A percentile compares a stretch with the other conserved stretches of the same genome.
phyloP scores from a whole-genome alignment of 2,113 vertebrate species.

The Centropus bengalensis region DNA sequence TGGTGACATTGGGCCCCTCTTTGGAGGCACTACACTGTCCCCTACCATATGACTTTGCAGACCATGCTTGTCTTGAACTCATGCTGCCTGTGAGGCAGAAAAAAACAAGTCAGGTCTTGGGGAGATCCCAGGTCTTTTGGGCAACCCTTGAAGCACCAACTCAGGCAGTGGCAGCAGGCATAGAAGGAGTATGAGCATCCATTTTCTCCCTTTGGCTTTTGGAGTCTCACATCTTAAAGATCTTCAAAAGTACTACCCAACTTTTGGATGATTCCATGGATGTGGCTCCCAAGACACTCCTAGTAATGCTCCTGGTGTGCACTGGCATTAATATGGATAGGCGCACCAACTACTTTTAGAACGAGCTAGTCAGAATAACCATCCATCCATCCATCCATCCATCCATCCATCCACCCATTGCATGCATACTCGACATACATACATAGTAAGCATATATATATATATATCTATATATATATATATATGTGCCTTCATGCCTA shows the following conservation, averaged over 20 bases:
- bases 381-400: too few species aligned
- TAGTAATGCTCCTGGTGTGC: not conserved
- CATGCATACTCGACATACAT: fast-evolving
- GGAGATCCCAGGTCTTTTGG: fast-evolving
- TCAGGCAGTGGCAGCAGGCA: not conserved
- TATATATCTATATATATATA: too few species aligned
- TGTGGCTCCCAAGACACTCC: not conserved
- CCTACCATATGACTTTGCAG: not conserved
- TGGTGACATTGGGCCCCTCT: not conserved
- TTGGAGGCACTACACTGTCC: fast-evolving
- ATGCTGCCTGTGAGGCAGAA: not conserved
- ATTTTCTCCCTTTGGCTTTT: not conserved
- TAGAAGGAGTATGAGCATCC: not conserved
- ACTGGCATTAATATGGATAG: not conserved
- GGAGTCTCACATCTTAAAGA: fast-evolving
- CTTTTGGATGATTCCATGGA: fast-evolving
- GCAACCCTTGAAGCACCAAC: not conserved
- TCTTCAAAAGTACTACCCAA: not conserved
- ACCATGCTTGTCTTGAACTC: not conserved
- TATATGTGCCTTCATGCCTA: not conserved
- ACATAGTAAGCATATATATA: not conserved
- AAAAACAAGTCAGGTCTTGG: not conserved
- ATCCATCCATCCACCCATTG: too few species aligned
- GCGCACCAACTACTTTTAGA: not conserved
- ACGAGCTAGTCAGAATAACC: not conserved